Base-by-base conservation (phyloP, 2,888 invertebrate species). In the Folsomia manolachei region DNA sequence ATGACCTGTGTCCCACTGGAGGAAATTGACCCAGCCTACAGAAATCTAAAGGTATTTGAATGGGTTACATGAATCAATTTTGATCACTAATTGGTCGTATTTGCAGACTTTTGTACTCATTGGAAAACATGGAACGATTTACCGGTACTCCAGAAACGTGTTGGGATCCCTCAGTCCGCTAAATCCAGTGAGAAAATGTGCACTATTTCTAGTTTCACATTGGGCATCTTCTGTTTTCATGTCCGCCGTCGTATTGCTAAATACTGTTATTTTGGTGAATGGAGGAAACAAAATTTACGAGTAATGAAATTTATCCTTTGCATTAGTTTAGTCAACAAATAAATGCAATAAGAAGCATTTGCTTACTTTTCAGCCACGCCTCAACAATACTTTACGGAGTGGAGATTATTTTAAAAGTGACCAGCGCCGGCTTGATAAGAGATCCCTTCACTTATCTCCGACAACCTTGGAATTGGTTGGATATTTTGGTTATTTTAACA, bases 1-100 rank as follows among this genome's bases (percentile, higher is more conserved):
- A 70, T 70, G 53, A 69, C 72, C 21, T 72, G 73, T 27, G 71
- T 71, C 62, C 75, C 75, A 27, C 71, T 75, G 60, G 69, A 75
- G 27, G 75, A 75, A 66, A 71, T 73, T n/a, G 75, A 75, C 63
- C 72, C 75, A 23, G 72, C 65, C 69, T 75, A 71, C 69, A 71
- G 69, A 61, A 75, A 75, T 62, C 71, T 72, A 60, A 72, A 75
- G 73, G 75, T 75, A 70, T 56, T 27, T 18, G 56, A 51, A 60
- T 62, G 56, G 21, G 27, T 56, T 68, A 27, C 68, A 53, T 21
- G 26, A 53, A 14, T 68, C 66, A 27, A 53, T n/a, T 52, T 25
- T 68, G n/a, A 53, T 56, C 24, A 4, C 25, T 68, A n/a, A n/a
- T n/a, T n/a, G n/a, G n/a, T n/a, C 14, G 56, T 18, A 25, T 60